phyloP scores from a whole-genome alignment of 1,140 invertebrate genomes.

The Propsilocerus akamusi region DNA sequence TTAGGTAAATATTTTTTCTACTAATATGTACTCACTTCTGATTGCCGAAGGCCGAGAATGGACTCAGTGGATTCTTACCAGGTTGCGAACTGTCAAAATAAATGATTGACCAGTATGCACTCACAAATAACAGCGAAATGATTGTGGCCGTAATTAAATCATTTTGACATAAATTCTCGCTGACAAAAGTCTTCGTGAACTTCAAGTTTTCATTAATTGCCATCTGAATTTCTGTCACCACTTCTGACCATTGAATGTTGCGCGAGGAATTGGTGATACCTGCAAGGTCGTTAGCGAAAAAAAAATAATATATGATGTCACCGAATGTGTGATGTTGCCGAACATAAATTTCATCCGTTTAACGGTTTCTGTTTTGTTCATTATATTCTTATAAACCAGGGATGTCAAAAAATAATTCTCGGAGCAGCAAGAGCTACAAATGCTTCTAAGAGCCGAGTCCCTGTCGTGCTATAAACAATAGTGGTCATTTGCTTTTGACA shows the following conservation, averaged over 20 bases:
- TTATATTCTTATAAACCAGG: too few relatives aligned
- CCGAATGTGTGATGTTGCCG: too few relatives aligned
- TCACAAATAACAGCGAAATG: neutral
- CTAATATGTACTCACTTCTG: neutral
- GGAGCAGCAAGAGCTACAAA: too few relatives aligned
- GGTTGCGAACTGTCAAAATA: neutral
- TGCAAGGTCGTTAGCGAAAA: neutral
- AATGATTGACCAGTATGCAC: slow-evolving; percentile 1
- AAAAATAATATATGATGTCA: neutral
- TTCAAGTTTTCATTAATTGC: neutral
- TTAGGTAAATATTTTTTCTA: neutral
- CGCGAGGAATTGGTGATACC: neutral
- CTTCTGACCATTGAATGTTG: too few relatives aligned
- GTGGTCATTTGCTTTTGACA: too few relatives aligned
- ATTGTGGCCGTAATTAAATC: neutral
- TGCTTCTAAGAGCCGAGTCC: too few relatives aligned
- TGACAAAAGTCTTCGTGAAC: neutral
- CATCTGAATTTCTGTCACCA: neutral
- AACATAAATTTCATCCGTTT: too few relatives aligned
- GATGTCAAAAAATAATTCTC: too few relatives aligned
- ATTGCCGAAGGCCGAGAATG: neutral
- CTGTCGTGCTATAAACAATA: too few relatives aligned
- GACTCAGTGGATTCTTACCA: neutral
- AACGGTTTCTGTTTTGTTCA: too few relatives aligned
- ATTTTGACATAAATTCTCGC: too few relatives aligned